Percentiles rank a stretch among this genome's conserved stretches.
Evolutionary conservation across 1,140 invertebrate genomes (phyloP).

Genomic region (Megalopta genalis): DNA sequence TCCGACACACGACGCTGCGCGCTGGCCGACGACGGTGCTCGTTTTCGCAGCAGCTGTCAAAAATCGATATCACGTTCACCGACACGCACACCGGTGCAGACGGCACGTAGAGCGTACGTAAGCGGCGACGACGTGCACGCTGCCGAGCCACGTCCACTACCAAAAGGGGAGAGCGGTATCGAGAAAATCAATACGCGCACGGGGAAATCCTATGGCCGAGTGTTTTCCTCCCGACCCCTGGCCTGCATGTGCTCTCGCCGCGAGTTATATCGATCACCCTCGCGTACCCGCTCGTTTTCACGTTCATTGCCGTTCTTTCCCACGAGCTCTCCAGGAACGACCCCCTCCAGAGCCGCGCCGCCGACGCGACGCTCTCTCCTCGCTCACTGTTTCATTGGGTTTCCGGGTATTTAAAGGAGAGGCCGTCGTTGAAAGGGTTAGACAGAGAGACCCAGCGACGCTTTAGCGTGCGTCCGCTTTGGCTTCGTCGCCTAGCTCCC

Average conservation of each 20-base stretch:
- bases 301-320: constrained; percentile 29
- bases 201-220: constrained; percentile 60
- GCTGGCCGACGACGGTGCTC: constrained; percentile 5
- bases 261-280: constrained; percentile 54
- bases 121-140: background rate
- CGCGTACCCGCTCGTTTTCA: constrained; percentile 18
- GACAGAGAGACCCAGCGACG: too few species aligned
- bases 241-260: constrained; percentile 41
- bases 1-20: constrained; percentile 14
- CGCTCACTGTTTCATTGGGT: too few species aligned
- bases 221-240: constrained; percentile 48
- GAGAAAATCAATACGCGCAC: constrained; percentile 66
- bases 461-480: too few species aligned
- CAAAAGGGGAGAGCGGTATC: constrained; percentile 29
- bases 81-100: background rate
- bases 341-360: background rate
- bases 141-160: constrained; percentile 24
- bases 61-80: constrained; percentile 76
- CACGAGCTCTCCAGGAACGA: too few species aligned
- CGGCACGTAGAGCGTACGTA: background rate
- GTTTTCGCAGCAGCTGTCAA: constrained; percentile 77
- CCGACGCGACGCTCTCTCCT: background rate
- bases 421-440: too few species aligned
- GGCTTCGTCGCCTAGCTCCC: too few species aligned
- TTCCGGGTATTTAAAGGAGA: too few species aligned